phyloP scores from a whole-genome alignment of 2,888 invertebrate genomes.

The Priocnemis perturbator region DNA sequence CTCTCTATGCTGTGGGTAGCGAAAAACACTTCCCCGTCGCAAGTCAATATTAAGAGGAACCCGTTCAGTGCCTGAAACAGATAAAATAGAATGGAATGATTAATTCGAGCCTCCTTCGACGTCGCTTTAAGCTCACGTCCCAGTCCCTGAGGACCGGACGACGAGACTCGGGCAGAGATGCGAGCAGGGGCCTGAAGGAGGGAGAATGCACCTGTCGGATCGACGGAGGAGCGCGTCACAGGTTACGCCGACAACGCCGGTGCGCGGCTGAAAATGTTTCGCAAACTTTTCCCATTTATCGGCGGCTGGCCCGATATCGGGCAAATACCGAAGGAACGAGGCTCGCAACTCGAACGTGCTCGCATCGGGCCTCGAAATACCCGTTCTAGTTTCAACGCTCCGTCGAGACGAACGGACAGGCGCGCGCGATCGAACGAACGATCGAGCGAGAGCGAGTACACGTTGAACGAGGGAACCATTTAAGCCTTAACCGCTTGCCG shows the following conservation, averaged over 20 bases:
- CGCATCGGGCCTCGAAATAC: constrained; percentile 64
- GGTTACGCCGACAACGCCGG: no score
- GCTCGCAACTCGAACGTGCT: constrained; percentile 48
- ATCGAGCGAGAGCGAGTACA: neutral
- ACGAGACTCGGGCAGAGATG: no score
- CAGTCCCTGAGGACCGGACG: no score
- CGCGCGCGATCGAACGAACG: constrained; percentile 18
- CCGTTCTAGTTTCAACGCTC: constrained; percentile 66
- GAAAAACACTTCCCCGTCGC: constrained; percentile 99
- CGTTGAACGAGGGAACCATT: constrained; percentile 40
- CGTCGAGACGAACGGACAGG: constrained; percentile 29
- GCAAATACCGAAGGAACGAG: constrained; percentile 55
- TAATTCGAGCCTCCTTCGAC: constrained; percentile 58
- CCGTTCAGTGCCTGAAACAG: constrained; percentile 95
- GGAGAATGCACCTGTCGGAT: no score
- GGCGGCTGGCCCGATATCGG: constrained; percentile 56
- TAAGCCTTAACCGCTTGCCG: constrained; percentile 49
- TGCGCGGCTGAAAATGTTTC: no score
- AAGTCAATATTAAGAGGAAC: constrained; percentile 98
- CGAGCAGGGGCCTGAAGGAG: no score
- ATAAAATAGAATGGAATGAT: neutral
- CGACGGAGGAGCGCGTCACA: no score
- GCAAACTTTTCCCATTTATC: no score
- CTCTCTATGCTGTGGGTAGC: constrained; percentile 99
- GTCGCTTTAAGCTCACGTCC: no score